Evolutionary conservation across 2,888 invertebrate genomes (phyloP).

Genomic region (Norana najaformis): DNA sequence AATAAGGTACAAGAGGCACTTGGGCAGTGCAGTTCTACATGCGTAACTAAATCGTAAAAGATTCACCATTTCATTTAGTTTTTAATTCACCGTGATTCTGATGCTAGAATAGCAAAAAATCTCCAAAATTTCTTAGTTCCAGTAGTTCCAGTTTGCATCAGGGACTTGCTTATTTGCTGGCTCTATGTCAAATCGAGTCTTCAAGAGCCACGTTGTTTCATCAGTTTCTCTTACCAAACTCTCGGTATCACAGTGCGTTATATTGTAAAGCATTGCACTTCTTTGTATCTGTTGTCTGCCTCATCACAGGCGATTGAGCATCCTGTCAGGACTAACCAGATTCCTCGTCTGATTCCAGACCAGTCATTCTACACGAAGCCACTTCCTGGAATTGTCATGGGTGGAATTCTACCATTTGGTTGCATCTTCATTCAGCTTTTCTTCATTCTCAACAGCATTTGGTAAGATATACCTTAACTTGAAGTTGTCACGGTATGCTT

Average conservation of each 20-base stretch:
- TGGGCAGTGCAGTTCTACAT: not conserved
- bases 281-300: not conserved
- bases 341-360: constrained; percentile 96
- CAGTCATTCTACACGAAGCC: constrained; percentile 94
- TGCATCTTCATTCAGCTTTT: constrained; percentile 98
- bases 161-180: no score
- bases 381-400: constrained; percentile 89
- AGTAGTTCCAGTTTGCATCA: no score
- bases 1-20: not conserved
- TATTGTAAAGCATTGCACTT: no score
- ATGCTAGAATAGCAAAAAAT: no score
- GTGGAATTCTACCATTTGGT: constrained; percentile 96
- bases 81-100: no score
- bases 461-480: constrained; percentile 70
- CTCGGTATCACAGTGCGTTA: no score
- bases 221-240: no score
- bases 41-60: not conserved
- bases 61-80: not conserved
- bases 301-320: constrained; percentile 82
- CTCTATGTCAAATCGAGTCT: no score
- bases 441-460: constrained; percentile 96
- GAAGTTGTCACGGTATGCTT: no score
- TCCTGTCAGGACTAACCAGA: constrained; percentile 97
- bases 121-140: no score
- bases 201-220: no score